Evolutionary conservation across 2,113 vertebrate species (phyloP), one percentile per base, ranked within the genome.

Genomic region (Pomatorhinus ruficollis): DNA sequence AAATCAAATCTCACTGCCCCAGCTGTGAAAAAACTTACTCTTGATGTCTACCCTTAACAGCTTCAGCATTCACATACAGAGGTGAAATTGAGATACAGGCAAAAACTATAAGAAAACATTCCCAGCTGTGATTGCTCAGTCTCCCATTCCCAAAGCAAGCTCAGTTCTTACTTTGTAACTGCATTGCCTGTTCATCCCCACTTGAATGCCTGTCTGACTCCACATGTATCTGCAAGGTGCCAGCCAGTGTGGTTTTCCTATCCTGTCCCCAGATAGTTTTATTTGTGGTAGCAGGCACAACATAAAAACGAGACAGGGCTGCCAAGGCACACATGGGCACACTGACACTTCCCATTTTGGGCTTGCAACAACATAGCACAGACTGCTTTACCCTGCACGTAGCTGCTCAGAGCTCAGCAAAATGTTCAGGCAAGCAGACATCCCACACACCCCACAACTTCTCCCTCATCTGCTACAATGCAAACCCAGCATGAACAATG

Each of bases 271-370:
- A 60, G 75, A 89, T 4, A 93, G 81, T 30, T 82, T 42, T 57
- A 90, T 85, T 79, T 83, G 87, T 80, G 81, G 93, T 37, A 91
- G 54, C 44, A 94, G 66, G 57, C 78, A 83, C 78, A 72, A 89
- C 57, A 59, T 27, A 92, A 61, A 90, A 92, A 90, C 65, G 80
- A 91, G 65, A 57, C 3, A 18, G 40, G 52, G 61, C 49, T 93
- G 94, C 81, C 94, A 96, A 66, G 60, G 61, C 82, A 76, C 59
- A 80, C 88, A 88, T 6, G 57, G 91, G 93, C 69, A 84, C 64
- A 47, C 20, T 27, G 76, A 89, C 17, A 83, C 30, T 93, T 93
- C 93, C 91, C 81, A 84, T 89, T 89, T 91, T 82, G 83, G 86
- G 72, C 77, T 84, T 82, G 84, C 72, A 87, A 21, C n/a, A 89